These are phyloP conservation scores for Sepioteuthis lessoniana DNA, from an alignment of 2,888 invertebrate genomes.

Conservation along the genomic window DNA sequence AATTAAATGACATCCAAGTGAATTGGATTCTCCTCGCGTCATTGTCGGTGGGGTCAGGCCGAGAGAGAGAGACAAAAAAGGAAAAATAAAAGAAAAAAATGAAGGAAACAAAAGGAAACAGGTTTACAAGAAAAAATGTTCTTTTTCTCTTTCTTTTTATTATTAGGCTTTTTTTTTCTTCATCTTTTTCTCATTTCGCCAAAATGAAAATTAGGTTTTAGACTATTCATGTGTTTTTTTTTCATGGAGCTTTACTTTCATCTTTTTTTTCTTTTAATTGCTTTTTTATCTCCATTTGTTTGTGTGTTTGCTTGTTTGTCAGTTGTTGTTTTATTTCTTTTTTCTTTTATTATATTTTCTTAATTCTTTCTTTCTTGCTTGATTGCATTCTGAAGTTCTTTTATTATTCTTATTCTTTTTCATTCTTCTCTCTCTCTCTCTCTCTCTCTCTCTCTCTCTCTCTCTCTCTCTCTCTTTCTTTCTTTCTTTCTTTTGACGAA, in stretches of 20 bases:
- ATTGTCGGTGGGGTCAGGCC: not conserved
- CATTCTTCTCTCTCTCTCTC: not conserved
- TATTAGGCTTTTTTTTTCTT: not conserved
- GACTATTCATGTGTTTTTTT: too few species aligned
- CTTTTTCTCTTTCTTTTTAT: not conserved
- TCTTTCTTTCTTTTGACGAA: not conserved
- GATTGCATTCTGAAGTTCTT: not conserved
- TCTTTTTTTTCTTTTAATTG: not conserved
- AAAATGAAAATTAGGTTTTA: too few species aligned
- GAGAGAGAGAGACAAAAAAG: not conserved
- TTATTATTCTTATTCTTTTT: not conserved
- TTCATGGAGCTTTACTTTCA: not conserved
- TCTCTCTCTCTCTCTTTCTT: not conserved
- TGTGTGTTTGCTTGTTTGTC: not conserved
- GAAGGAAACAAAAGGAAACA: not conserved
- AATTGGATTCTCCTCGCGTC: not conserved
- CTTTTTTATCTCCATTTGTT: not conserved
- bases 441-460: not conserved
- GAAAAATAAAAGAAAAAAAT: not conserved
- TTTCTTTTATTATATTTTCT: not conserved
- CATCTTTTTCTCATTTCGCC: not conserved
- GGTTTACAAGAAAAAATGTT: not conserved
- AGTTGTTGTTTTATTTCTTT: not conserved
- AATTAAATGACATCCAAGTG: too few species aligned
- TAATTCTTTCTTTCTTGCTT: not conserved